Conservation (phyloP, 2,797 vertebrate species). For the Ctenopoma multispine region DNA sequence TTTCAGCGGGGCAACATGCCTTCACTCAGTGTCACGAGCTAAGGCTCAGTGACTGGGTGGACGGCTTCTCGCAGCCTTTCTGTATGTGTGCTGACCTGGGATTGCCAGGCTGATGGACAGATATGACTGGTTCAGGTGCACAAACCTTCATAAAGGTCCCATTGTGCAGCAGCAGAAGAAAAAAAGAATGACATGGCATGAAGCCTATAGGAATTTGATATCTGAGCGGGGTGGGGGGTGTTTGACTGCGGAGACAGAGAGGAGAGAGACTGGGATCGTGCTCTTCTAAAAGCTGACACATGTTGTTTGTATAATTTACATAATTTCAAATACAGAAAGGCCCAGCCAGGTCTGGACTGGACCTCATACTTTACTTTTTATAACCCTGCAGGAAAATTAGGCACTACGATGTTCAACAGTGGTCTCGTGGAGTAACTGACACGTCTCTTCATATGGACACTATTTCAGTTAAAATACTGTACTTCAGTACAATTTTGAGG, state of each 20-base stretch:
- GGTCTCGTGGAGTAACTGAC: too few species aligned
- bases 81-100: constrained; percentile 1
- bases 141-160: constrained; percentile 67
- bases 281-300: neutral
- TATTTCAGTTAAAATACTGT: too few species aligned
- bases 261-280: neutral
- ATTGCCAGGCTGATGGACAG: constrained; percentile 9
- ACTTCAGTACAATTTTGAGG: too few species aligned
- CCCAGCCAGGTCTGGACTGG: neutral
- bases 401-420: too few species aligned
- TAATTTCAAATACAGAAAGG: neutral
- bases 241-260: constrained; percentile 12
- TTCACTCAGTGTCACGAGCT: neutral
- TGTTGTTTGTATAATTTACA: constrained; percentile 2
- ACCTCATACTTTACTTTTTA: neutral
- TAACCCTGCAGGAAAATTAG: too few species aligned
- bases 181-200: constrained; percentile 45
- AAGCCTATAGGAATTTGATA: constrained; percentile 71
- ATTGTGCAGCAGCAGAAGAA: constrained; percentile 60
- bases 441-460: too few species aligned
- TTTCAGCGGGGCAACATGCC: too few species aligned
- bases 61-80: neutral
- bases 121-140: constrained; percentile 70
- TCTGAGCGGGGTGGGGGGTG: neutral
- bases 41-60: neutral